Percentiles rank a stretch among this genome's conserved stretches.
These are phyloP conservation scores for Caenorhabditis japonica DNA, from an alignment of 2,888 invertebrate genomes.

Conservation along the genomic window DNA sequence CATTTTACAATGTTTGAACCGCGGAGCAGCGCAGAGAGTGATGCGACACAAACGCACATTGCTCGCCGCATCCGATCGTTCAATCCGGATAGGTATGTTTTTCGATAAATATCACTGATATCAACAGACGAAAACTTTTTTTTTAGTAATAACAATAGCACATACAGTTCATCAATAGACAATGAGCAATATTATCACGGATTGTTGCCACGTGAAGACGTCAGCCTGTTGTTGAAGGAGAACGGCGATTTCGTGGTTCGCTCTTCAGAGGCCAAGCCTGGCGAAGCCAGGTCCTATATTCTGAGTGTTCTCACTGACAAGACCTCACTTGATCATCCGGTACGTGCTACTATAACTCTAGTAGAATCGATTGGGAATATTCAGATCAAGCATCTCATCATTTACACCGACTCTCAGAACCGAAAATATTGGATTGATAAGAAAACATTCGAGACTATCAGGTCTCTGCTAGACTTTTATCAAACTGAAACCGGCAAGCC, in stretches of 20 bases:
- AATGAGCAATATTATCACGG: constrained; percentile 58
- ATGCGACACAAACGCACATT: no score
- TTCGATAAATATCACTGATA: no score
- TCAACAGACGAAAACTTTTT: no score
- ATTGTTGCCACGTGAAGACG: constrained; percentile 63
- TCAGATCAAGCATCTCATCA: neutral
- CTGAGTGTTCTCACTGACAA: constrained; percentile 54
- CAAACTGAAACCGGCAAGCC: neutral
- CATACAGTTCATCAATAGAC: constrained; percentile 10
- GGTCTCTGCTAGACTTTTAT: constrained; percentile 35
- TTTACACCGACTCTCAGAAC: neutral
- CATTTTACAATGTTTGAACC: no score
- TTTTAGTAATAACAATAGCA: neutral
- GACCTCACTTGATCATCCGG: no score
- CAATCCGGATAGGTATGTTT: neutral
- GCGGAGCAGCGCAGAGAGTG: no score
- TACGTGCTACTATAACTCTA: neutral
- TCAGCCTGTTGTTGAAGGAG: constrained; percentile 44
- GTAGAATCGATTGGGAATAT: neutral
- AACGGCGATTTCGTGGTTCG: constrained; percentile 62
- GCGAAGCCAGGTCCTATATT: constrained; percentile 43
- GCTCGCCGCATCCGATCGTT: no score
- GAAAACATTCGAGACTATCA: neutral
- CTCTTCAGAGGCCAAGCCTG: constrained; percentile 53
- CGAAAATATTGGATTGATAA: neutral